Evolutionary conservation across 1,140 invertebrate species (phyloP).

Genomic region (Delia radicum): DNA sequence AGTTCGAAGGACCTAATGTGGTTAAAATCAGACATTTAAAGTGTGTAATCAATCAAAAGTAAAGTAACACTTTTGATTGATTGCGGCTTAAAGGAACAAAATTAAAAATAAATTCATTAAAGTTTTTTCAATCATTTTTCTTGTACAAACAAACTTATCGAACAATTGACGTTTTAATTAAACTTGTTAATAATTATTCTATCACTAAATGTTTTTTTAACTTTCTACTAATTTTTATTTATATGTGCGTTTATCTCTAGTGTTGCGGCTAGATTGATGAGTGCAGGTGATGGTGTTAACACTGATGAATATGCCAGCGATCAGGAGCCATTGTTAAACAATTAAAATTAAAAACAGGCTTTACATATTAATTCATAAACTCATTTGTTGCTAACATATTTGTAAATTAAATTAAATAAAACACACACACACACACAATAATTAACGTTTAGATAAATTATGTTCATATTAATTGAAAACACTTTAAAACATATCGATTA

Average conservation of each 20-base stretch:
- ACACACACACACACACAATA: background rate
- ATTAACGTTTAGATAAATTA: background rate
- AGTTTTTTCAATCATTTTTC: no score
- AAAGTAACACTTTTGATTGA: no score
- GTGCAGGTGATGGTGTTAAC: slow-evolving; percentile 9
- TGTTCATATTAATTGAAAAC: background rate
- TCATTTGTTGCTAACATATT: background rate
- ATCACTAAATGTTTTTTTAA: no score
- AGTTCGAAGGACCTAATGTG: no score
- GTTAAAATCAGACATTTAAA: no score
- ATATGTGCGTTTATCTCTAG: slow-evolving; percentile 17
- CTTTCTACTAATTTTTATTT: background rate
- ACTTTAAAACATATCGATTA: background rate
- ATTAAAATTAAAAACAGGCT: slow-evolving; percentile 14
- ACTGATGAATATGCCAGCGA: slow-evolving; percentile 28
- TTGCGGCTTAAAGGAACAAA: no score
- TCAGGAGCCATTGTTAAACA: slow-evolving; percentile 30
- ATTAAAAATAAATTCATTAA: no score
- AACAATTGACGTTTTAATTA: no score
- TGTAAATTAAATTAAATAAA: background rate
- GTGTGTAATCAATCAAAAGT: no score
- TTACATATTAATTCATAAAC: background rate
- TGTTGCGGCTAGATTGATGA: slow-evolving; percentile 13
- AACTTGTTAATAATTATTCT: no score
- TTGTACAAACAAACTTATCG: no score